Base-by-base conservation (phyloP, 2,888 invertebrate genomes). In the Drosophila leonis region DNA sequence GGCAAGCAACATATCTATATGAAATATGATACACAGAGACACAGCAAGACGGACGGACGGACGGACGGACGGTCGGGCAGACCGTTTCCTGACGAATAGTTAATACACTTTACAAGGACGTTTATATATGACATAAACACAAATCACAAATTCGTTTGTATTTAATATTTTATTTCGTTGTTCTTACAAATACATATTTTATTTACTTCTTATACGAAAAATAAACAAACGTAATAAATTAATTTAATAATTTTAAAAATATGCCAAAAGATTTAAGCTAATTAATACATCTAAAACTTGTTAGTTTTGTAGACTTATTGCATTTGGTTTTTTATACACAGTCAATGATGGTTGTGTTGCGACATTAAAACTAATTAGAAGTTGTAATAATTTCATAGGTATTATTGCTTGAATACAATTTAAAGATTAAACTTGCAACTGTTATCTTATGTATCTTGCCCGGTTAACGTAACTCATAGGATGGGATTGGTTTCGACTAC, bases 241-340 rank as follows among this genome's bases (percentile, higher is more conserved):
- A 68, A 52, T 78, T 82, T 79, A 72, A 61, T 79, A 64, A 55
- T 77, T 81, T 79, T 71, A 61, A 77, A 72, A 67, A 69, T 71
- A 37, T 49, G 80, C 78, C 75, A 73, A 84, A 72, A 65, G 66
- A 80, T 88, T 65, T 73, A 72, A 65, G 71, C 83, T 82, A 88
- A 68, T 83, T 65, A 80, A 78, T 75, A 85, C 83, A 80, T 78
- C 64, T 78, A 84, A 66, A 37, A 70, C 51, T 69, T 73, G 68
- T 77, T 74, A 78, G 70, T 73, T 78, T 65, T 74, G 57, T 63
- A 69, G 41, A 63, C 44, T 69, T 77, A 78, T 77, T 77, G 77
- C 77, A 78, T 78, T 78, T 78, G 70, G 70, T 73, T 77, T 24
- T 76, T 72, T 78, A 64, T 67, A 78, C 77, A 78, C 78, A 70